A percentile compares a stretch with the other conserved stretches of the same genome.
phyloP scores from a whole-genome alignment of 2,113 vertebrate species.

The Colinus virginianus region DNA sequence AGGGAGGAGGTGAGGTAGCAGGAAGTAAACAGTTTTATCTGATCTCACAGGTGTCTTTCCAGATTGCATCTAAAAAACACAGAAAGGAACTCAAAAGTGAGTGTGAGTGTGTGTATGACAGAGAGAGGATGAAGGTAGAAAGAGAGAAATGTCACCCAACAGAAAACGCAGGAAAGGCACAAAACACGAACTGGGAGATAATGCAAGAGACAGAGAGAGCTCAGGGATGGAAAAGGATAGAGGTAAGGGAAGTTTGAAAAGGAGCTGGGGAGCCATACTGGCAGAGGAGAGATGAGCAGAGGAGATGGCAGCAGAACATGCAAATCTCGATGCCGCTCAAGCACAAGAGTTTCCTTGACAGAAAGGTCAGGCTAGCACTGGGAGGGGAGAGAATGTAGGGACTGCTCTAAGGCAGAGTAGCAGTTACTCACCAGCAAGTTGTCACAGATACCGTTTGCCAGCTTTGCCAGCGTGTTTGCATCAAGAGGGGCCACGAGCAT shows the following conservation, averaged over 20 bases:
- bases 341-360: background rate
- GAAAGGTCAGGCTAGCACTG: background rate
- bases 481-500: constrained; percentile 93
- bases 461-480: constrained; percentile 95
- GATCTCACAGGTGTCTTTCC: constrained; percentile 22
- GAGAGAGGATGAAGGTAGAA: background rate
- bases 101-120: rapidly evolving
- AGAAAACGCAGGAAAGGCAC: background rate
- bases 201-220: background rate
- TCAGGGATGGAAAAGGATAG: rapidly evolving
- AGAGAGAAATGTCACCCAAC: background rate
- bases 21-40: constrained; percentile 52
- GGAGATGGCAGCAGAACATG: background rate
- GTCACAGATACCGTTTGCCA: constrained; percentile 94
- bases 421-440: constrained; percentile 91
- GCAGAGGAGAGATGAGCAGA: background rate
- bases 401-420: background rate
- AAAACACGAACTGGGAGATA: background rate
- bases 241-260: background rate
- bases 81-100: background rate
- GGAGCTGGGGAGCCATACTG: background rate
- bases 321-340: background rate
- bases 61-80: background rate
- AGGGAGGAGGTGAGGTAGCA: constrained; percentile 19
- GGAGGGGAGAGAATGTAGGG: background rate